Conservation (phyloP, 2,113 vertebrate species). For the Antigone vipio region DNA sequence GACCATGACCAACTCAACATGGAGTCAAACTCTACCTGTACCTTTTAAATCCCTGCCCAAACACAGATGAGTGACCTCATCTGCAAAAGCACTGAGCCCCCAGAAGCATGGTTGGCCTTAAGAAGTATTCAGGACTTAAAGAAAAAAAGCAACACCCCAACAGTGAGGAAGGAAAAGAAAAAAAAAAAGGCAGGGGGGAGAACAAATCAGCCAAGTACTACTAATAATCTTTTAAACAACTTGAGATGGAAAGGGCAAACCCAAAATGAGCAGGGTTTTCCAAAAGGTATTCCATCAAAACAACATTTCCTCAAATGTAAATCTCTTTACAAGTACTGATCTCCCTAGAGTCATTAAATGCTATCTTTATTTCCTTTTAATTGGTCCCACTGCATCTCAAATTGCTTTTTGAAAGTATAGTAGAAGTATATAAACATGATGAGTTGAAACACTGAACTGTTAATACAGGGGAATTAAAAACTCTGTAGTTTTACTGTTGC, state of each 20-base stretch:
- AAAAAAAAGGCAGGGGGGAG: no score
- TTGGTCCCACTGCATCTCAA: not conserved
- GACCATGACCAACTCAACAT: not conserved
- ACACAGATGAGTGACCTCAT: not conserved
- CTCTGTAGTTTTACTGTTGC: not conserved
- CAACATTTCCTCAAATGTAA: not conserved
- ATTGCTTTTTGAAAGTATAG: not conserved
- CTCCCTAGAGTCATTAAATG: not conserved
- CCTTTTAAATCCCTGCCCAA: not conserved
- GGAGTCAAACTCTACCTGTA: not conserved
- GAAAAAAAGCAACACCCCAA: no score
- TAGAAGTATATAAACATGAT: not conserved
- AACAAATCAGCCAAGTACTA: not conserved
- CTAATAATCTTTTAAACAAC: not conserved
- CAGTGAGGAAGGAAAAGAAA: not conserved
- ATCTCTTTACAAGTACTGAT: not conserved
- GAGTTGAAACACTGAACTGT: not conserved
- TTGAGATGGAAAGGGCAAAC: not conserved
- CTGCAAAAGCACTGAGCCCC: not conserved
- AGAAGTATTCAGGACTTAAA: no score
- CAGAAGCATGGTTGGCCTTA: not conserved
- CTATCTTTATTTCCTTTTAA: not conserved
- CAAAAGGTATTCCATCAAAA: not conserved
- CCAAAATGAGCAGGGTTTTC: not conserved
- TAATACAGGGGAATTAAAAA: not conserved